These are phyloP conservation scores for Orycteropus afer DNA, from an alignment of 2,113 vertebrate genomes.

Conservation along the genomic window DNA sequence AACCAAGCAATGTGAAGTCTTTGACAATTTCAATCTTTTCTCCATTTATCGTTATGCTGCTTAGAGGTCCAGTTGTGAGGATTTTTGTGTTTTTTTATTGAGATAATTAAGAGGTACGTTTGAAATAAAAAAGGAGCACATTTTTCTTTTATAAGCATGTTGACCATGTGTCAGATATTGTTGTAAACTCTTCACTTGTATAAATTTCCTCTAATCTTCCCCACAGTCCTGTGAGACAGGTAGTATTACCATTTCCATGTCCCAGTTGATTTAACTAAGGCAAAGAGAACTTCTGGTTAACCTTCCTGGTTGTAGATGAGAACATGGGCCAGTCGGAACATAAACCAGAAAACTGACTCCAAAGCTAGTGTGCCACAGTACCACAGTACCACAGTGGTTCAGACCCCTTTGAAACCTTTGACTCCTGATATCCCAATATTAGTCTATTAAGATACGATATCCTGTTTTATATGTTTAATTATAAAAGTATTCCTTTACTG, in stretches of 20 bases:
- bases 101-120: no score
- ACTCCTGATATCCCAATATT: not conserved
- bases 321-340: not conserved
- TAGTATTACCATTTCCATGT: no score
- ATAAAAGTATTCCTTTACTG: not conserved
- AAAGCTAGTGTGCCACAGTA: not conserved
- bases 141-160: not conserved
- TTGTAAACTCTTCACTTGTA: not conserved
- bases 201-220: no score
- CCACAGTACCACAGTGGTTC: not conserved
- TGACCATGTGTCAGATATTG: not conserved
- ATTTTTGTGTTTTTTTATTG: no score
- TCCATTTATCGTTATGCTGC: no score
- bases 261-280: not conserved
- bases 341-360: not conserved
- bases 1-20: no score
- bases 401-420: not conserved
- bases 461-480: not conserved
- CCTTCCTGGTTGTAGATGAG: not conserved
- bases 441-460: not conserved
- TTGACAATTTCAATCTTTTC: no score
- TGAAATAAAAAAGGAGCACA: not conserved
- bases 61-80: no score
- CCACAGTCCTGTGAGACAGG: no score
- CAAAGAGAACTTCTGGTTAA: not conserved